Evolutionary conservation across 2,888 invertebrate species (phyloP), one percentile per base, ranked within the genome.

Genomic region (Caenorhabditis japonica): DNA sequence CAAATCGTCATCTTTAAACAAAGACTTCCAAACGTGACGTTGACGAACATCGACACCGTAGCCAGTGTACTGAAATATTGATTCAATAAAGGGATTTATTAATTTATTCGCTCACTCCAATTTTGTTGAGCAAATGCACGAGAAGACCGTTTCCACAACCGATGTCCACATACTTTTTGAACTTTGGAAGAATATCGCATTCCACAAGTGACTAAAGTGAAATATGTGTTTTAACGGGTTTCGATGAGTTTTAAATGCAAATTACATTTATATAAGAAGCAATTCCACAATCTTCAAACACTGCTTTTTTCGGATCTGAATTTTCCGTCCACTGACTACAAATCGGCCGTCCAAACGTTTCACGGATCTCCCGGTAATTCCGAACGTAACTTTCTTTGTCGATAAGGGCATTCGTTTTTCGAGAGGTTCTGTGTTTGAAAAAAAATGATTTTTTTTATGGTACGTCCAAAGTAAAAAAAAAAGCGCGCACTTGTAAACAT

Each of bases 231-330:
- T 25, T 41, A 17, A n/a, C 19, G 2, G 25, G 12, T 23, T 27
- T 41, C 10, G n/a, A n/a, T n/a, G n/a, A n/a, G n/a, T n/a, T 41
- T 27, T 15, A 64, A 60, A 25, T 10, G 33, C 15, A 19, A 17
- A 43, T 5, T 46, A 88, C 88, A 55, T 94, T 89, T 43, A 96
- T 89, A 88, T 95, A 96, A 12, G 93, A 90, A 5, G 94, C 94
- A 84, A 97, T 97, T 3, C 94, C 95, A 76, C 99, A 91, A 88
- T 99, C 97, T 91, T 99, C 97, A 89, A 93, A 94, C 0, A 99
- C 94, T 90, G 93, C 96, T 89, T 97, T 99, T 49, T 92, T 89
- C 15, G 97, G 94, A 89, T 97, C 94, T 5, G 97, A 97, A 74
- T 91, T 92, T 89, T 95, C 95, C 4, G 93, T 92, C 97, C 97